Evolutionary conservation across 2,888 invertebrate genomes (phyloP), one percentile per base, ranked within the genome.

Genomic region (Ennomos fuscantarius): DNA sequence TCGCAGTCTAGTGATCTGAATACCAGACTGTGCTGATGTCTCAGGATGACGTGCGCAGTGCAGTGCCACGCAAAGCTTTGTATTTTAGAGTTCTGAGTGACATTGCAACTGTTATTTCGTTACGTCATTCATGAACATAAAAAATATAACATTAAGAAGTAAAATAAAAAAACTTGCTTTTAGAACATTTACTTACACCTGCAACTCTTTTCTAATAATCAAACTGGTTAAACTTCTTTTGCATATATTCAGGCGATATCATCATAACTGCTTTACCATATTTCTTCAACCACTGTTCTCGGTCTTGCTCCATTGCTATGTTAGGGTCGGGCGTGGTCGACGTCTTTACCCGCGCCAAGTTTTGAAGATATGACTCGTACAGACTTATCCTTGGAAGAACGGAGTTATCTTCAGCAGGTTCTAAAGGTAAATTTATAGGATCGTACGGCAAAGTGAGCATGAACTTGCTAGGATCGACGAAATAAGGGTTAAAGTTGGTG

Each of bases 301-400:
- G 78, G n/a, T 70, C 69, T 8, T 74, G 70, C 1, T 76, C 71
- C 9, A 48, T 8, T 3, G 48, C 43, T 0, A 43, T 53, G 11
- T 67, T 60, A 0, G 81, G 77, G 5, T 77, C 78, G 8, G 60
- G 61, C 0, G 84, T 81, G 0, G 89, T 86, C 0, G 87, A 81
- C 0, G 86, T 84, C 55, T 72, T 84, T 0, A 75, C 64, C 34
- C 58, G 72, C 0, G 78, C 80, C 41, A 87, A 48, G 56, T 79
- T 89, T 55, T 86, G 83, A 1, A 92, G 66, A 60, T 92, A 92
- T 0, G 91, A 86, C 57, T 92, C 91, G 40, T 92, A 92, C 0
- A 91, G 74, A 55, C 91, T 90, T 72, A 91, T 81, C 34, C 87
- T 72, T n/a, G 90, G 88, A 48, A 90, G 70, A 1, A 91, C 88